Percentiles rank a stretch among this genome's conserved stretches.
Conservation (phyloP, 1,140 invertebrate genomes). For the Macrobrachium nipponense region DNA sequence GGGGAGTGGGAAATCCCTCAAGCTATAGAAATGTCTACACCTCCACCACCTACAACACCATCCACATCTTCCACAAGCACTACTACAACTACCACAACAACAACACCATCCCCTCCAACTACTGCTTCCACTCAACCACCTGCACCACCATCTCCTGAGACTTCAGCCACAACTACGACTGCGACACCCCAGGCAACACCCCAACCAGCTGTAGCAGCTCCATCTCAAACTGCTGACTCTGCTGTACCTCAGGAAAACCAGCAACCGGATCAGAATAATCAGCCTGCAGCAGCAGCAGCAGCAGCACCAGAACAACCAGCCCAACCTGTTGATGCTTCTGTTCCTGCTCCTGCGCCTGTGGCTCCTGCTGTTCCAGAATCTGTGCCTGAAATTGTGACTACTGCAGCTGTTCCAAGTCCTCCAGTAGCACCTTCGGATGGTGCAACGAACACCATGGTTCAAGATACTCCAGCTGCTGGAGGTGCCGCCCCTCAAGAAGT, state of each 20-base stretch:
- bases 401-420: too few relatives aligned
- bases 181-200: constrained; percentile 9
- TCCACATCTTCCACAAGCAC: constrained; percentile 32
- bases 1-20: constrained; percentile 50
- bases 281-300: too few relatives aligned
- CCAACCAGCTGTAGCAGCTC: background rate
- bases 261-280: background rate
- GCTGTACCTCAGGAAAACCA: too few relatives aligned
- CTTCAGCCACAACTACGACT: constrained; percentile 20
- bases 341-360: background rate
- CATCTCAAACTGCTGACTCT: background rate
- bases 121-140: constrained; percentile 20
- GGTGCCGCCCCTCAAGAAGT: too few relatives aligned
- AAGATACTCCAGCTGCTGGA: too few relatives aligned
- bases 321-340: background rate
- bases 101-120: constrained; percentile 8
- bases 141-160: background rate
- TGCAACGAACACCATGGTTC: too few relatives aligned
- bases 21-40: constrained; percentile 35
- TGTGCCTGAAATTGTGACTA: too few relatives aligned
- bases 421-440: too few relatives aligned
- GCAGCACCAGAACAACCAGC: background rate
- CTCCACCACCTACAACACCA: constrained; percentile 45
- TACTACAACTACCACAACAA: constrained; percentile 27
- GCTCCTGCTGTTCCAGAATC: too few relatives aligned